Percentiles rank a stretch among this genome's conserved stretches.
Conservation (phyloP, 2,888 invertebrate genomes). For the Quadriops clusia region DNA sequence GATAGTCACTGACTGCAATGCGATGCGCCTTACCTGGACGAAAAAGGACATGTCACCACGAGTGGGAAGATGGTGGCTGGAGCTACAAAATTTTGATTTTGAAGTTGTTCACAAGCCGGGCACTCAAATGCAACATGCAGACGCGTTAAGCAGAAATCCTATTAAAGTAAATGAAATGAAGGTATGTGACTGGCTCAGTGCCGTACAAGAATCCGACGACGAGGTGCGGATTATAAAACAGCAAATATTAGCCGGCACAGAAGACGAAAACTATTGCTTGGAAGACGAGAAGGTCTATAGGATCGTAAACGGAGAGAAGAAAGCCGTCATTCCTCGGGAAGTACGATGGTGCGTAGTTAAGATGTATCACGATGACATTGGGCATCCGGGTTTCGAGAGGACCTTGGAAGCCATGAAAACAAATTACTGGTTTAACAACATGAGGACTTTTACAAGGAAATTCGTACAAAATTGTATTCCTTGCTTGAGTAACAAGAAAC, state of each 20-base stretch:
- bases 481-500: too few species aligned
- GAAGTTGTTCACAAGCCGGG: conserved; percentile 18
- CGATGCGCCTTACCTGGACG: conserved; percentile 9
- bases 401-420: conserved; percentile 12
- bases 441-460: conserved; percentile 10
- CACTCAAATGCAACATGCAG: conserved; percentile 19
- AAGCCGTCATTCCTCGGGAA: conserved; percentile 7
- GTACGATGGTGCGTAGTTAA: conserved; percentile 8
- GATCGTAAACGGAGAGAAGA: conserved; percentile 2
- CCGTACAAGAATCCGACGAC: conserved; percentile 7
- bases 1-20: conserved; percentile 20
- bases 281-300: conserved; percentile 6
- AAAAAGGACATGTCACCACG: conserved; percentile 13
- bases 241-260: conserved; percentile 4
- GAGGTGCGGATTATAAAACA: conserved; percentile 3
- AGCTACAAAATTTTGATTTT: conserved; percentile 19
- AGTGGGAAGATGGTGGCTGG: conserved; percentile 21
- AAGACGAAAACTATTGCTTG: neutral
- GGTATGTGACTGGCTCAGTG: conserved; percentile 6
- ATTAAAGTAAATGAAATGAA: conserved; percentile 5
- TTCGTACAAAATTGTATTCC: conserved; percentile 19
- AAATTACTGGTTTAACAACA: conserved; percentile 10
- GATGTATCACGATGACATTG: conserved; percentile 19
- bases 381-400: conserved; percentile 22
- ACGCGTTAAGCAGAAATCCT: conserved; percentile 16